A percentile compares a stretch with the other conserved stretches of the same genome.
These are phyloP conservation scores for Harpagoxenus sublaevis DNA, from an alignment of 2,888 invertebrate genomes.

Conservation along the genomic window DNA sequence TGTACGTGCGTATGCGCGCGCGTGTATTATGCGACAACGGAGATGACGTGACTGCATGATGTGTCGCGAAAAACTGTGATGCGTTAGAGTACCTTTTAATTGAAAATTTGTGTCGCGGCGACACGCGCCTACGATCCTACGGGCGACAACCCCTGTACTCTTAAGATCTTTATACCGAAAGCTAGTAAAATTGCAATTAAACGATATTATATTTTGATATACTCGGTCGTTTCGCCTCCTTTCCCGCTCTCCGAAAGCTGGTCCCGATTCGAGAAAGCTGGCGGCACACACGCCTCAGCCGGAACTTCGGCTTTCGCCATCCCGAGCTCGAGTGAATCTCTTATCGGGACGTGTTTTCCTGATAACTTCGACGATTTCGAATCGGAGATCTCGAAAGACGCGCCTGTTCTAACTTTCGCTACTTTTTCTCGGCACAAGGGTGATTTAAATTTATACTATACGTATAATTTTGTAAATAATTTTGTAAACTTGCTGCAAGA, in stretches of 20 bases:
- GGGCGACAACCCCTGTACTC: conserved; percentile 40
- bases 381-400: not conserved
- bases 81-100: conserved; percentile 63
- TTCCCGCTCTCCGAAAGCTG: not conserved
- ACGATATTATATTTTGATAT: conserved; percentile 60
- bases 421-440: not conserved
- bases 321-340: not conserved
- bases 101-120: conserved; percentile 28
- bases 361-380: not conserved
- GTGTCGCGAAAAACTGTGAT: conserved; percentile 65
- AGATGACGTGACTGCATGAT: conserved; percentile 56
- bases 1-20: not conserved
- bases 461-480: not conserved
- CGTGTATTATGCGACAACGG: conserved; percentile 34
- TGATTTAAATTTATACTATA: not conserved
- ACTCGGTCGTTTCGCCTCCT: conserved; percentile 44
- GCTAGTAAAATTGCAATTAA: conserved; percentile 66
- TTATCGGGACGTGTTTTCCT: not conserved
- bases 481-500: not conserved
- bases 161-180: conserved; percentile 66
- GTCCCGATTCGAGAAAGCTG: not conserved
- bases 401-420: not conserved
- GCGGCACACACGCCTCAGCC: not conserved
- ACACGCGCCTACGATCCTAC: conserved; percentile 32
- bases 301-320: not conserved